Evolutionary conservation across 2,888 invertebrate species (phyloP), one percentile per base, ranked within the genome.

Genomic region (Torymus texanus): DNA sequence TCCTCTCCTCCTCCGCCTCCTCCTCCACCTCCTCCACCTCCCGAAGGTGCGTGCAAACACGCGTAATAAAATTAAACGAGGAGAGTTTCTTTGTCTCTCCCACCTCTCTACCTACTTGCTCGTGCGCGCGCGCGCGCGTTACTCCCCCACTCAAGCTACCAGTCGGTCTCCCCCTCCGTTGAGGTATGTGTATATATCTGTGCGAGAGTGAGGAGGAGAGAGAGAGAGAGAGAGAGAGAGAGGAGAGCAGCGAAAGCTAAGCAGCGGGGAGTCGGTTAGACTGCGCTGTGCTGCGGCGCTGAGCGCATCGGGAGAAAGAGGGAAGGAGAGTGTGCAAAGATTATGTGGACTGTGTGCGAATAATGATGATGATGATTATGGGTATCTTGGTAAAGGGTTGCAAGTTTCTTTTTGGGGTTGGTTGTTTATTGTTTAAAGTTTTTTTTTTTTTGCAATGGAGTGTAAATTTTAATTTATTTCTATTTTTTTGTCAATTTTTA

Each of bases 261-360:
- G 66, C 51, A 74, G 80, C 81, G 78, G 62, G 77, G 72, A n/a
- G 55, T 24, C 83, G 84, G 86, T 86, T 87, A 86, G 87, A 87
- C 85, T 85, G 86, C 87, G 85, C 83, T 84, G 86, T 79, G 85
- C 82, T 76, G 80, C 84, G 80, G 82, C 77, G 82, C 81, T 24
- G 84, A 74, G 73, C 83, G 82, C 79, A 55, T 82, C 84, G 79
- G 8, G 14, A 14, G 14, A 59, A 24, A 11, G 16, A 41, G 10
- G 16, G 62, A 14, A 41, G n/a, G 14, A 63, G 29, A 24, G 11
- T n/a, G 4, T 12, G 55, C 55, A 56, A 14, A 14, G 55, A 41
- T 41, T 5, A 41, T 8, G 41, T 8, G 41, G 41, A 8, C 5
- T 41, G 41, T 8, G 10, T 8, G 8, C 8, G 3, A 29, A 29